Base-by-base conservation (phyloP, 2,888 invertebrate species). In the Helicoverpa assulta region DNA sequence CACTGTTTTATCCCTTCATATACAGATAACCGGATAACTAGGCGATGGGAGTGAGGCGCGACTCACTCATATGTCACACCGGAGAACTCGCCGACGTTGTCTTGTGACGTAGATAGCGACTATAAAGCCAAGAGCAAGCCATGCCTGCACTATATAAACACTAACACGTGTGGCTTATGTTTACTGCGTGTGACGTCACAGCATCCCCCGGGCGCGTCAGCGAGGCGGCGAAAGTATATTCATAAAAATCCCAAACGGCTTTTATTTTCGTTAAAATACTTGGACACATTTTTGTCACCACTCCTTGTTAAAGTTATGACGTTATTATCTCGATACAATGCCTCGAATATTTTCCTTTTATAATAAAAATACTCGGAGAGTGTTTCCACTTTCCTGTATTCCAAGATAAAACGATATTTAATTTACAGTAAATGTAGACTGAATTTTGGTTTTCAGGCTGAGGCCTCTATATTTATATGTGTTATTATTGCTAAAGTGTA, bases 271-370 rank as follows among this genome's bases (percentile, higher is more conserved):
- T 51, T 5, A 58, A 79, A 79, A 51, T 47, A 40, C 33, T 74
- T 47, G 10, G 16, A 33, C 58, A 52, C 26, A 64, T 61, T 47
- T 26, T 52, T 16, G 54, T 61, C 51, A 57, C 52, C 54, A 29
- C 52, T 16, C 51, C 16, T 54, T 61, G 16, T 50, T 14, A 63
- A 60, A 57, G 18, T 67, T 57, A 53, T 37, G 62, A 58, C 60
- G 47, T 75, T 79, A 63, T 80, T 76, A 58, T 76, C 64, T 40
- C 33, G 10, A 64, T 55, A 76, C 26, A 75, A 58, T 12, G 51
- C 18, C 40, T 56, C 12, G 5, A 52, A 69, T 76, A 58, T 64
- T 76, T 58, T 61, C 37, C 7, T 80, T 73, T 43, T 43, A 54
- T n/a, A n/a, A 21, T 64, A 51, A 43, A 55, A 62, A 51, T 43